A percentile compares a stretch with the other conserved stretches of the same genome.
Evolutionary conservation across 2,113 vertebrate genomes (phyloP).

Genomic region (Apeltes quadracus): DNA sequence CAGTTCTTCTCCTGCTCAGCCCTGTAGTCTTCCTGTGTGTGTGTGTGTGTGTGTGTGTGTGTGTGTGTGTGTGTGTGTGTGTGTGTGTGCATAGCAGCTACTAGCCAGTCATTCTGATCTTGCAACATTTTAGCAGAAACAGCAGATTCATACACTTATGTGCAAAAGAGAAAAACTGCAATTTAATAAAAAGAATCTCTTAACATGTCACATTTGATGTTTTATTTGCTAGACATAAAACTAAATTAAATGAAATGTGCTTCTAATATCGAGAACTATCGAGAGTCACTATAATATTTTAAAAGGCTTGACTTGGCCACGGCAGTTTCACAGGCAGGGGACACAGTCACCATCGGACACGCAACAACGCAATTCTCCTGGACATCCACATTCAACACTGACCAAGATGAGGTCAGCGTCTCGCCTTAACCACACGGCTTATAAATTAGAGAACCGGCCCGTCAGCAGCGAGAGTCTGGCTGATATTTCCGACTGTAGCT

Average conservation of each 20-base stretch:
- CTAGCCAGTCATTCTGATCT: constrained; percentile 17
- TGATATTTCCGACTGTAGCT: constrained; percentile 55
- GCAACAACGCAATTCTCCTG: constrained; percentile 37
- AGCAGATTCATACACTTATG: constrained; percentile 8
- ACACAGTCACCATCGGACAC: constrained; percentile 36
- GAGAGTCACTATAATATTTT: constrained; percentile 14
- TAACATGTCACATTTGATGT: background rate
- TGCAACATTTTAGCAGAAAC: constrained; percentile 19
- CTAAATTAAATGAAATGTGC: no score
- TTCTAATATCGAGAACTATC: constrained; percentile 2
- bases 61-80: constrained; percentile 24
- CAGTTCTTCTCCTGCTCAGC: constrained; percentile 18
- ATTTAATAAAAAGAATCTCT: background rate
- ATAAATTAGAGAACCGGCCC: constrained; percentile 61
- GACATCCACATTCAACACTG: constrained; percentile 39
- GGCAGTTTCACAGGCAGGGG: constrained; percentile 15
- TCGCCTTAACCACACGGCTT: constrained; percentile 46
- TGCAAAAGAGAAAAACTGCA: constrained; percentile 12
- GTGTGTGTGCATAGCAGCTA: constrained; percentile 33
- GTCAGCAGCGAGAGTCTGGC: constrained; percentile 62
- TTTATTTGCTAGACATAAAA: background rate
- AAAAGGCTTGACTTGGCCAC: constrained; percentile 22
- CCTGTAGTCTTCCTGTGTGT: constrained; percentile 21
- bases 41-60: constrained; percentile 7
- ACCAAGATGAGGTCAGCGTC: constrained; percentile 62